These are phyloP conservation scores for Cryptoprocta ferox DNA, from an alignment of 2,797 vertebrate genomes.

Conservation along the genomic window DNA sequence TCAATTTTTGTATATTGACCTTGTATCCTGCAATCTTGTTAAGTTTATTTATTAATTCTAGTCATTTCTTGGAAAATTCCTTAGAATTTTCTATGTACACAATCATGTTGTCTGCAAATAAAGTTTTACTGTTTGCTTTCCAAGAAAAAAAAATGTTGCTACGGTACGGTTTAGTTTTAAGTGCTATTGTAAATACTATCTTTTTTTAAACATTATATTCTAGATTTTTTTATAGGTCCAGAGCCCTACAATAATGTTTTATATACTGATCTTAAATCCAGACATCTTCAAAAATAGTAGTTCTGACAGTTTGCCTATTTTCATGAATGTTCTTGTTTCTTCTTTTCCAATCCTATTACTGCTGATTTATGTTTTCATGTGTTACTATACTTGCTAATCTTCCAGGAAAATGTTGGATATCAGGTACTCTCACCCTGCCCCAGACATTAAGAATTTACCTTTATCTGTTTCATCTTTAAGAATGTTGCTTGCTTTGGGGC, in stretches of 20 bases:
- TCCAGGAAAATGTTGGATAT: neutral
- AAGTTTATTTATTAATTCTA: too few relatives aligned
- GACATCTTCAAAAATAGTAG: slow-evolving; percentile 18
- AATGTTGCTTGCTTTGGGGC: neutral
- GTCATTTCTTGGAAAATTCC: too few relatives aligned
- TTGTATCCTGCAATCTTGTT: too few relatives aligned
- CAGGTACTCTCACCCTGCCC: neutral
- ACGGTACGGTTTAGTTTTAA: neutral
- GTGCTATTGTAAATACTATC: neutral
- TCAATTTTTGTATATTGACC: too few relatives aligned
- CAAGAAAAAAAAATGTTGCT: neutral
- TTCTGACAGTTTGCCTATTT: neutral
- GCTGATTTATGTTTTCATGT: neutral
- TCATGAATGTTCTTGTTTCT: neutral
- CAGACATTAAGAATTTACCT: neutral
- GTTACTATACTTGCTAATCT: neutral
- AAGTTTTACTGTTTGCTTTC: too few relatives aligned
- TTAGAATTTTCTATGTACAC: too few relatives aligned
- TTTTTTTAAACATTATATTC: neutral
- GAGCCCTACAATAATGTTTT: neutral
- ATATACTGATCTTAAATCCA: neutral
- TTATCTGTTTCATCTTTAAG: neutral
- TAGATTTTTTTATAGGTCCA: neutral
- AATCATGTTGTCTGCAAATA: too few relatives aligned
- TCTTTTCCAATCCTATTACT: neutral